Evolutionary conservation across 2,113 vertebrate species (phyloP).

Genomic region (Echinops telfairi): DNA sequence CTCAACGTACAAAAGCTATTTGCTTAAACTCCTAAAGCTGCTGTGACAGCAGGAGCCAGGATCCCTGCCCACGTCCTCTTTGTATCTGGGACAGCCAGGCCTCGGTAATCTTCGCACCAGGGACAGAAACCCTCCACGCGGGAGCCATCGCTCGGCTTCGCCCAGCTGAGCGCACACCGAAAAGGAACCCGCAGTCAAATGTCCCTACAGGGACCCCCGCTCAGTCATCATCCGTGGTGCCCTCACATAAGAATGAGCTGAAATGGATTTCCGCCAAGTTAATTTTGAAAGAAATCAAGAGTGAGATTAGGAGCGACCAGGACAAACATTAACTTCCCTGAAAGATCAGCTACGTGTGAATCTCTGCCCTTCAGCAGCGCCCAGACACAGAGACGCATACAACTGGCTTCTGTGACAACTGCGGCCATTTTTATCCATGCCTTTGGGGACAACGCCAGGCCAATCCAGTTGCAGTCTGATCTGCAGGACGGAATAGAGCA

Average conservation of each 20-base stretch:
- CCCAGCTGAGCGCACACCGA: not conserved
- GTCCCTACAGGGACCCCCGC: not conserved
- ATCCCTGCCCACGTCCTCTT: not conserved
- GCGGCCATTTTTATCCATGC: not conserved
- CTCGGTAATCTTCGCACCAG: not conserved
- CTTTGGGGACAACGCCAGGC: constrained; percentile 14
- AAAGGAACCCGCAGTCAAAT: not conserved
- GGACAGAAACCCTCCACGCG: not conserved
- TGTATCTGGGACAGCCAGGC: not conserved
- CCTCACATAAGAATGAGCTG: not conserved
- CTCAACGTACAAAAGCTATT: not conserved
- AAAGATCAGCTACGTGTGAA: constrained; percentile 43
- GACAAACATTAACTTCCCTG: constrained; percentile 39
- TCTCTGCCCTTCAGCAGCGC: not conserved
- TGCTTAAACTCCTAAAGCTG: not conserved
- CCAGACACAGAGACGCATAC: not conserved
- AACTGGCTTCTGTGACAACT: not conserved
- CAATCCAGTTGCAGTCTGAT: constrained; percentile 19
- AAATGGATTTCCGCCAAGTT: constrained; percentile 53
- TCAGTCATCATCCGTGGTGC: not conserved
- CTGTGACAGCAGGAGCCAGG: not conserved
- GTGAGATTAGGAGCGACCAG: constrained; percentile 23
- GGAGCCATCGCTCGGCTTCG: not conserved
- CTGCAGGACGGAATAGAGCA: not conserved
- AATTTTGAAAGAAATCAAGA: constrained; percentile 61